Evolutionary conservation across 1,140 invertebrate genomes (phyloP).

Genomic region (Ceratina japonica): DNA sequence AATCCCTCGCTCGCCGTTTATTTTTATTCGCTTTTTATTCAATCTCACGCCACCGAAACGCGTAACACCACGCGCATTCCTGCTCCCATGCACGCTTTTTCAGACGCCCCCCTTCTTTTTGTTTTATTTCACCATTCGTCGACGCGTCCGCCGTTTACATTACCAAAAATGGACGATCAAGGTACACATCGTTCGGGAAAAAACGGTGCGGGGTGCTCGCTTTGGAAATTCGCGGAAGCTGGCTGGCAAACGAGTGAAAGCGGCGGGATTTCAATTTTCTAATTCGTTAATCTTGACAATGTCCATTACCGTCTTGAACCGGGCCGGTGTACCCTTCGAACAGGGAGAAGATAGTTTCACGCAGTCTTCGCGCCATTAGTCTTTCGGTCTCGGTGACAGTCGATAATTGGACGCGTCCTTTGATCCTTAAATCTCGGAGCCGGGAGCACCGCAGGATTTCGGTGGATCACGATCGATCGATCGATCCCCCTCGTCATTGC

Average conservation of each 20-base stretch:
- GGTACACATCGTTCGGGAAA: background rate
- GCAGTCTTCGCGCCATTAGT: conserved; percentile 55
- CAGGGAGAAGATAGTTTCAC: conserved; percentile 10
- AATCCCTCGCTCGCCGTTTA: conserved; percentile 8
- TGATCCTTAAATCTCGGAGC: conserved; percentile 34
- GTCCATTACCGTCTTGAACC: conserved; percentile 39
- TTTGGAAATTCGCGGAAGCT: background rate
- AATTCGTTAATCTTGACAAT: conserved; percentile 9
- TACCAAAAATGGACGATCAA: background rate
- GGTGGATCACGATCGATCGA: conserved; percentile 13
- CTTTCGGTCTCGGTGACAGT: conserved; percentile 53
- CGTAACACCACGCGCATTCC: too few species aligned
- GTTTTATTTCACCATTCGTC: background rate
- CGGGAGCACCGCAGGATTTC: conserved; percentile 33
- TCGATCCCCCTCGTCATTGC: background rate
- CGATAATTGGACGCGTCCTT: conserved; percentile 67
- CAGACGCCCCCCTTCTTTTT: background rate
- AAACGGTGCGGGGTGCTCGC: background rate
- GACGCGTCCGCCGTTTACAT: background rate
- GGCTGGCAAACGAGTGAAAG: background rate
- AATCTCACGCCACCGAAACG: background rate
- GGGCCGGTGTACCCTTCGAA: background rate
- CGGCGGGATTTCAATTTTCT: conserved; percentile 27
- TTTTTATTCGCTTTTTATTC: background rate
- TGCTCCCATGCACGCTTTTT: too few species aligned